Percentiles rank a stretch among this genome's conserved stretches.
These are phyloP conservation scores for Piscicola geometra DNA, from an alignment of 2,888 invertebrate genomes.

Conservation along the genomic window DNA sequence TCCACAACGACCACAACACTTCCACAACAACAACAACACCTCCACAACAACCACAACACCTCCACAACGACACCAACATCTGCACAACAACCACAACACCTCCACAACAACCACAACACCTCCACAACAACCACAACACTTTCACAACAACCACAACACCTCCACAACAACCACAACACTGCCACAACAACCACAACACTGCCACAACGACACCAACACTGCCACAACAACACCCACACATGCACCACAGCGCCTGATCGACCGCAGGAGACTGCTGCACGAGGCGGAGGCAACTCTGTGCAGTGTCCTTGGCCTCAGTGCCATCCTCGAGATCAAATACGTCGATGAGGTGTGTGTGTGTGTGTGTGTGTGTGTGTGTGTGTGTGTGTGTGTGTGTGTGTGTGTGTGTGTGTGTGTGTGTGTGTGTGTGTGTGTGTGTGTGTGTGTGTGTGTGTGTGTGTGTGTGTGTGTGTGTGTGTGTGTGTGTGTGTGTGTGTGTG, in stretches of 20 bases:
- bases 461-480: conserved; percentile 45
- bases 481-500: not conserved
- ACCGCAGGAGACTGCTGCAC: conserved; percentile 78
- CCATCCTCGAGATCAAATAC: conserved; percentile 79
- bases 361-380: not conserved
- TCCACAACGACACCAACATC: too few species aligned
- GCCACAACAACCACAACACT: too few species aligned
- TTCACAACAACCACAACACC: too few species aligned
- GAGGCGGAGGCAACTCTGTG: conserved; percentile 92
- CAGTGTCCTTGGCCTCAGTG: conserved; percentile 84
- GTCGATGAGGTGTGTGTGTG: conserved; percentile 58
- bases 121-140: too few species aligned
- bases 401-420: conserved; percentile 45
- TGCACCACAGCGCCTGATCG: conserved; percentile 47
- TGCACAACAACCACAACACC: too few species aligned
- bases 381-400: conserved; percentile 45
- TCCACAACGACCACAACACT: too few species aligned
- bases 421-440: not conserved
- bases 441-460: conserved; percentile 45
- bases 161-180: too few species aligned
- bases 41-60: too few species aligned
- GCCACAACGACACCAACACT: too few species aligned
- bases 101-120: too few species aligned
- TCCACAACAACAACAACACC: too few species aligned
- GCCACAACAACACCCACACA: not conserved